Evolutionary conservation across 2,113 vertebrate species (phyloP), one percentile per base, ranked within the genome.

Genomic region (Piprites chloris): DNA sequence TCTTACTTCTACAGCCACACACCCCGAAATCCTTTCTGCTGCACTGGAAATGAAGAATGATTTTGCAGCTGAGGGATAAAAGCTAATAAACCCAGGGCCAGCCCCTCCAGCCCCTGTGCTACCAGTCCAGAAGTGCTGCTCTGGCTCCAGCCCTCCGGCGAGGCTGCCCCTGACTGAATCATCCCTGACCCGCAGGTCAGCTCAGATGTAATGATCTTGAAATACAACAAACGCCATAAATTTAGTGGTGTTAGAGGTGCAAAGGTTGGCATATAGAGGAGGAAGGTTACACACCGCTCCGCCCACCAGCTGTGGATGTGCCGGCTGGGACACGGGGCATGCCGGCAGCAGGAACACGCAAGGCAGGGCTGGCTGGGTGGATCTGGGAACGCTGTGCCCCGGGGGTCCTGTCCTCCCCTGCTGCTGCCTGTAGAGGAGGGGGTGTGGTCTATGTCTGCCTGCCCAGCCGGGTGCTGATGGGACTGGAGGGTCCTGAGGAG

Each of bases 241-340:
- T 87, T 74, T 18, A 4, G 77, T 18, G 30, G 76, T 37, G 39
- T 87, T 83, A 52, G 71, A 77, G 61, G 74, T 35, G 33, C 55
- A 80, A 69, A 86, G 87, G 85, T 49, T 89, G 81, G 87, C 56
- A 90, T 49, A 77, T 3, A 39, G 44, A 72, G 1, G 30, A 86
- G 47, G 22, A 41, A 71, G 56, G 75, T 85, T 47, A 47, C 42
- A 21, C 11, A 0, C 20, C 0, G 1, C 55, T 86, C 61, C 80
- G 89, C 47, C 39, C 61, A 16, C 35, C 35, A 12, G 46, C 59
- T 85, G 61, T 0, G 0, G 76, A 37, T 13, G 12, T 37, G 2
- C 21, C 0, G 2, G n/a, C 46, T 58, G 35, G 61, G 49, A 87
- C 26, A 42, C 0, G 0, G 55, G 4, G 23, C n/a, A n/a, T 0